Conservation (phyloP, 2,888 invertebrate species). For the Lamellibrachia columna region DNA sequence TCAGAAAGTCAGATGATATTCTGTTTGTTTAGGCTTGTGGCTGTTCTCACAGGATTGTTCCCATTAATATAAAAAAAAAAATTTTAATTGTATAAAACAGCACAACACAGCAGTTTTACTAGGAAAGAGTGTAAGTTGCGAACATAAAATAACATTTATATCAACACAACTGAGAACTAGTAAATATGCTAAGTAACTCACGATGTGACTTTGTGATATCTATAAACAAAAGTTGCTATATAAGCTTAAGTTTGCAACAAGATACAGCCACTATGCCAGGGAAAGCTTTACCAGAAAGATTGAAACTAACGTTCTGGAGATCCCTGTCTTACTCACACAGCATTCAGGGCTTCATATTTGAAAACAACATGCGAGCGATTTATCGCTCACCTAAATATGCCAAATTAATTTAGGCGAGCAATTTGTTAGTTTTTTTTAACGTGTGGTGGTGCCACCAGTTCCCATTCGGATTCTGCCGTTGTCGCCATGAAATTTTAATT, state of each 20-base stretch:
- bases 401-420: too few species aligned
- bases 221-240: conserved; percentile 7
- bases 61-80: too few species aligned
- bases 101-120: too few species aligned
- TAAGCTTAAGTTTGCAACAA: conserved; percentile 24
- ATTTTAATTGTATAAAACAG: too few species aligned
- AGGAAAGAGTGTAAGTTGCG: too few species aligned
- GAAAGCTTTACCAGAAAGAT: neutral
- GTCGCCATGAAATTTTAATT: too few species aligned
- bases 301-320: neutral
- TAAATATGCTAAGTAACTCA: conserved; percentile 7
- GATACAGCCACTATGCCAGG: neutral
- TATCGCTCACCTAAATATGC: too few species aligned
- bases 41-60: neutral
- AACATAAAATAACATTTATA: neutral
- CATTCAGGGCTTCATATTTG: too few species aligned
- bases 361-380: too few species aligned
- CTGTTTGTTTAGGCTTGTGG: neutral
- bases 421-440: too few species aligned
- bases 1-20: neutral
- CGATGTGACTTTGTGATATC: neutral
- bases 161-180: conserved; percentile 7
- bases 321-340: neutral
- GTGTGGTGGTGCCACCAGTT: too few species aligned
- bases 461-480: too few species aligned